Percentiles rank a stretch among this genome's conserved stretches.
Evolutionary conservation across 2,888 invertebrate genomes (phyloP).

Genomic region (Cotesia congregata): DNA sequence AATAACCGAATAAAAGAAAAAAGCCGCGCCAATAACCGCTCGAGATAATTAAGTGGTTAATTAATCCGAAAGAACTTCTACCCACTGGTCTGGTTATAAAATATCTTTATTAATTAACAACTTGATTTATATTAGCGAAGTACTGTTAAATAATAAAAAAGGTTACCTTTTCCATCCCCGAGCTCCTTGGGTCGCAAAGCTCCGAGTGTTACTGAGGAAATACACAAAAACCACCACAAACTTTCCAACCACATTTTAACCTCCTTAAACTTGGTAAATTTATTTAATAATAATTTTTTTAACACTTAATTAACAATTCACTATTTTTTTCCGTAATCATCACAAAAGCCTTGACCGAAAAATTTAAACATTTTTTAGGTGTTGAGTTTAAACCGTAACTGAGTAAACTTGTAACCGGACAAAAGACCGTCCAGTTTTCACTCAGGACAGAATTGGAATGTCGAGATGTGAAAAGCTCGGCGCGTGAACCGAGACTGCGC

Average conservation of each 20-base stretch:
- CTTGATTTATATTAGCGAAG: not conserved
- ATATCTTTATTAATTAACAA: too few relatives aligned
- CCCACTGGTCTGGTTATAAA: too few relatives aligned
- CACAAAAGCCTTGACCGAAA: not conserved
- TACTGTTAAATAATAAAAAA: not conserved
- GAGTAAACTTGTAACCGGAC: conserved; percentile 52
- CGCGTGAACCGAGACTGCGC: conserved; percentile 64
- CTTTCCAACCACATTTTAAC: conserved; percentile 62
- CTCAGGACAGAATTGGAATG: conserved; percentile 51
- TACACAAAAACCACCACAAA: conserved; percentile 64
- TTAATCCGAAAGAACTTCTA: too few relatives aligned
- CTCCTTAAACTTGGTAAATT: not conserved
- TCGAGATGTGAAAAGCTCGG: conserved; percentile 60
- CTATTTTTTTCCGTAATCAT: not conserved
- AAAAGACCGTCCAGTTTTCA: conserved; percentile 41
- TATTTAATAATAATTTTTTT: not conserved
- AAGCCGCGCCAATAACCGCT: too few relatives aligned
- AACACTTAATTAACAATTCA: too few relatives aligned
- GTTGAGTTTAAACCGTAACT: conserved; percentile 60
- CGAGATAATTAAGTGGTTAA: too few relatives aligned
- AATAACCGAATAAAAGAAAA: too few relatives aligned
- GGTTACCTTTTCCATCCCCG: conserved; percentile 66
- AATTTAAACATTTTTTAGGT: conserved; percentile 38
- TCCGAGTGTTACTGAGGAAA: conserved; percentile 60
- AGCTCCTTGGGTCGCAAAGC: conserved; percentile 64